Base-by-base conservation (phyloP, 2,113 vertebrate genomes). In the Cricetomys ansorgei region DNA sequence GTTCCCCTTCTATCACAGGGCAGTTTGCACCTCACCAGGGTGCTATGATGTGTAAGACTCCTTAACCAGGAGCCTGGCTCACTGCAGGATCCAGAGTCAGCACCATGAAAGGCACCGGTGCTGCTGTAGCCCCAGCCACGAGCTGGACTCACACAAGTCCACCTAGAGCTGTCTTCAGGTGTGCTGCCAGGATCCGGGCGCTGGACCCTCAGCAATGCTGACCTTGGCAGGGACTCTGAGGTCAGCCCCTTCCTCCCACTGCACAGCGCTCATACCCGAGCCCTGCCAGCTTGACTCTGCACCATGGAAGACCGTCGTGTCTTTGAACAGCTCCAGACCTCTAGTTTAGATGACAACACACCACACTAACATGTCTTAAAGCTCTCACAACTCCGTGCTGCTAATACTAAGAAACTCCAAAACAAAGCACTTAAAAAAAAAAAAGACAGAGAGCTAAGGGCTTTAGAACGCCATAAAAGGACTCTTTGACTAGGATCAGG, bases 301-400 rank as follows among this genome's bases (percentile, higher is more conserved):
- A 40, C 86, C 75, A 6, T 7, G 50, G 7, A 3, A 0, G 11
- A 21, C 2, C 8, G 3, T 48, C 0, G 0, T 77, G 0, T 2
- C 40, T 73, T 17, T 29, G 7, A 75, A 53, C 13, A 29, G 2
- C 17, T n/a, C 72, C 23, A 29, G 72, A 21, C 10, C 27, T 72
- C 76, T 43, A 9, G 15, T 29, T 29, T 27, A 29, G 50, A 55
- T 90, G 57, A 65, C 25, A 55, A 15, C 40, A 27, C 23, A 45
- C 9, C 25, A 27, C 27, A 27, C 43, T 75, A 45, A 45, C 11
- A 27, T 23, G 13, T 45, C 27, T 37, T 79, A 70, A 85, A 27
- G 62, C 50, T 23, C 27, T 83, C 37, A 31, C 55, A 73, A 19
- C 27, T 79, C 19, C 0, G 9, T 76, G 80, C 45, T 86, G 40